A percentile compares a stretch with the other conserved stretches of the same genome.
phyloP scores from a whole-genome alignment of 2,797 vertebrate species.

The Scolopax bukidnonensis region DNA sequence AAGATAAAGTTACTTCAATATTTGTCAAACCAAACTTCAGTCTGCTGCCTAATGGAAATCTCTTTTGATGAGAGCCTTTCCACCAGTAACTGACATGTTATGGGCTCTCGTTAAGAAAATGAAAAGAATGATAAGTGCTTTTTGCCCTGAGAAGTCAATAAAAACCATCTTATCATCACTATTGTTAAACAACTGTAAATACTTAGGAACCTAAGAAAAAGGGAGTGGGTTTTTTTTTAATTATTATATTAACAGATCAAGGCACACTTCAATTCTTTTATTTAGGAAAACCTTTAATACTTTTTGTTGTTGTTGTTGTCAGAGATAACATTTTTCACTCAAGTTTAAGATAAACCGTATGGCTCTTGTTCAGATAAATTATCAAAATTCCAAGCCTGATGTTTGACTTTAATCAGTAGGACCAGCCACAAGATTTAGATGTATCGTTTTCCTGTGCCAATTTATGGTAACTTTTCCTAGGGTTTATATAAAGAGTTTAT shows the following conservation, averaged over 20 bases:
- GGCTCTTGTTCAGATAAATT: slow-evolving; percentile 1
- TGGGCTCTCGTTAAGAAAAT: background rate
- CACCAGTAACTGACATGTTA: background rate
- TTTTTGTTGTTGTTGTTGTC: background rate
- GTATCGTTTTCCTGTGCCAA: background rate
- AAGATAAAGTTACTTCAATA: background rate
- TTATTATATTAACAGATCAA: background rate
- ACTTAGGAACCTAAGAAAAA: background rate
- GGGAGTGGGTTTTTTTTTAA: background rate
- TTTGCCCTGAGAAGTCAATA: background rate
- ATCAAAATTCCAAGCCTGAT: background rate
- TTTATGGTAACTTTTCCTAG: background rate
- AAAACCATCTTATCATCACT: background rate
- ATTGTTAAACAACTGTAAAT: slow-evolving; percentile 6
- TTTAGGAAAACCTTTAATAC: background rate
- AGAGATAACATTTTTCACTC: slow-evolving; percentile 11
- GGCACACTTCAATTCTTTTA: background rate
- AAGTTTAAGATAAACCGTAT: slow-evolving; percentile 18
- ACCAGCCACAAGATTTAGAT: background rate
- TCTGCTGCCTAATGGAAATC: background rate
- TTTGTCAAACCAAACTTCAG: background rate
- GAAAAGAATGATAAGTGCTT: background rate
- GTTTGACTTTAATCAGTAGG: background rate
- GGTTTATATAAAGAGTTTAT: background rate
- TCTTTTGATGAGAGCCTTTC: background rate